phyloP scores from a whole-genome alignment of 2,113 vertebrate species.

The Corapipo altera region DNA sequence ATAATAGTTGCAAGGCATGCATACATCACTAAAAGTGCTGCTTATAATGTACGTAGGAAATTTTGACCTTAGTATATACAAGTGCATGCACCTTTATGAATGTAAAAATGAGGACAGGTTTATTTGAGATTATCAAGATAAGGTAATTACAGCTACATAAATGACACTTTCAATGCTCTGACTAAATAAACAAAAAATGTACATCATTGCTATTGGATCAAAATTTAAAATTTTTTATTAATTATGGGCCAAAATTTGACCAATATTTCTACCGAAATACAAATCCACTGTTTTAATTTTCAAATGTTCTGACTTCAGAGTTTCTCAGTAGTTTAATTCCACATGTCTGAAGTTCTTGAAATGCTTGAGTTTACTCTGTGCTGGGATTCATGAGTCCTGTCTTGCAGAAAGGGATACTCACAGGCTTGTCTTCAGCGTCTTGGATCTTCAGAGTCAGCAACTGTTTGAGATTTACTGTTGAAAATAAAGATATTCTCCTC shows the following conservation, averaged over 20 bases:
- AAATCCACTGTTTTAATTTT: background rate
- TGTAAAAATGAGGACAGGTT: background rate
- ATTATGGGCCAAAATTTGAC: background rate
- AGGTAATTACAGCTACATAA: background rate
- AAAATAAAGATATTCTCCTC: background rate
- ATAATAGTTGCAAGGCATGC: background rate
- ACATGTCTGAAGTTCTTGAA: background rate
- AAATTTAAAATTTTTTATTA: background rate
- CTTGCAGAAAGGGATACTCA: background rate
- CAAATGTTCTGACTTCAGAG: background rate
- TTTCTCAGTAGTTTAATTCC: background rate
- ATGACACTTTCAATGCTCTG: background rate
- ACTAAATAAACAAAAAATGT: background rate
- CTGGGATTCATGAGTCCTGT: background rate
- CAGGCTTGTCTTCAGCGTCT: rapidly evolving
- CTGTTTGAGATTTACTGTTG: background rate
- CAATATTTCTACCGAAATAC: background rate
- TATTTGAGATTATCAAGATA: background rate
- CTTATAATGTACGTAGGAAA: background rate
- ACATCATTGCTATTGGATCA: background rate
- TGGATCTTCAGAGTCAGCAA: background rate
- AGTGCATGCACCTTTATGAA: background rate
- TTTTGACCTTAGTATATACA: background rate
- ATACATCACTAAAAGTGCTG: background rate
- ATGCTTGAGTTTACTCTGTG: background rate